phyloP scores from a whole-genome alignment of 1,140 invertebrate genomes.

The Aricia agestis region DNA sequence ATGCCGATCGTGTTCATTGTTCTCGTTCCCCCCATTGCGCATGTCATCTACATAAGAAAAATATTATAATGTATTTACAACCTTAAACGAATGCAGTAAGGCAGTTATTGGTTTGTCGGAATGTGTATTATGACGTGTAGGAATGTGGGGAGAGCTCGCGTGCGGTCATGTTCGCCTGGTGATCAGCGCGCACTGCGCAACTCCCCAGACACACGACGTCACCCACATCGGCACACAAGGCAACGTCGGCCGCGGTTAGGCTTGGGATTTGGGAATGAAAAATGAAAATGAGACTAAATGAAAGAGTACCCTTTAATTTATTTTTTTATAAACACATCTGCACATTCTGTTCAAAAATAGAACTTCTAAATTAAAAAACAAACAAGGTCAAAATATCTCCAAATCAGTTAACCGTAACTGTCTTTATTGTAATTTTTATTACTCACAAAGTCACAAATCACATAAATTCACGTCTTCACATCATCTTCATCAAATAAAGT shows the following conservation, averaged over 20 bases:
- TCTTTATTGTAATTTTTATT: too few relatives aligned
- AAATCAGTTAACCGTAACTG: too few relatives aligned
- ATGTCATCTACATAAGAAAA: slow-evolving; percentile 28
- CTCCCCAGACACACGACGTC: slow-evolving; percentile 69
- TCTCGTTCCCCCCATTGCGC: slow-evolving; percentile 36
- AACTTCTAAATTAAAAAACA: too few relatives aligned
- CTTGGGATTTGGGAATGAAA: too few relatives aligned
- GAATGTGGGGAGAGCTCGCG: slow-evolving; percentile 42
- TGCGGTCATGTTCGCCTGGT: slow-evolving; percentile 55
- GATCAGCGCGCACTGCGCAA: slow-evolving; percentile 72
- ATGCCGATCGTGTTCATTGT: slow-evolving; percentile 19
- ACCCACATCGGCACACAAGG: slow-evolving; percentile 45
- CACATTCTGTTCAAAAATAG: too few relatives aligned
- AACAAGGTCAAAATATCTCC: too few relatives aligned
- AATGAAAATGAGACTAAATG: too few relatives aligned
- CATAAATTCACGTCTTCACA: too few relatives aligned
- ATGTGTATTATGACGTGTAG: slow-evolving; percentile 29
- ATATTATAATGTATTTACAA: slow-evolving; percentile 17
- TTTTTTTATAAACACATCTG: too few relatives aligned
- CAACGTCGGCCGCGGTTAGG: slow-evolving; percentile 30
- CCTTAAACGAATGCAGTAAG: slow-evolving; percentile 23
- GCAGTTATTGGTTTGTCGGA: slow-evolving; percentile 25
- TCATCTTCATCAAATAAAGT: too few relatives aligned
- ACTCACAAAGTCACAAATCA: too few relatives aligned
- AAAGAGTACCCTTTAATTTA: too few relatives aligned